phyloP scores from a whole-genome alignment of 2,888 invertebrate species.

The Tetragonisca angustula region DNA sequence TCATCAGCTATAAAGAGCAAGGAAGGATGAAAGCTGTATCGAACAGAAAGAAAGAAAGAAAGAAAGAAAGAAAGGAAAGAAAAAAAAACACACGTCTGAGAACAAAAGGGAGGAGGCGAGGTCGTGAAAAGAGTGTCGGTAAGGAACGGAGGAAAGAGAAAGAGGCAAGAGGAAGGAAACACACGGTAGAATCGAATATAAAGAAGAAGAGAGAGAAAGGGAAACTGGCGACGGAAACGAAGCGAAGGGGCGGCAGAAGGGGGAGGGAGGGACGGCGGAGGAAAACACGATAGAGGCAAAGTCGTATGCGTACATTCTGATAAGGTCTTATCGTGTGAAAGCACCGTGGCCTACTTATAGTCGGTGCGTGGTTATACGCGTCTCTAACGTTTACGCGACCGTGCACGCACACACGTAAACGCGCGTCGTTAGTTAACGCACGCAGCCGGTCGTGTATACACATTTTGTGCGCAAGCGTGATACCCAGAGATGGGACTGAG shows the following conservation, averaged over 20 bases:
- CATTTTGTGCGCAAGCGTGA: slow-evolving; percentile 7
- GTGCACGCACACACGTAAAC: slow-evolving; percentile 28
- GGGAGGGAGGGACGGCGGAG: no score
- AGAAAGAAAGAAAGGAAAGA: background rate
- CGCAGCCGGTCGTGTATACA: background rate
- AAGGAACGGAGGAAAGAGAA: background rate
- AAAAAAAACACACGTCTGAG: background rate
- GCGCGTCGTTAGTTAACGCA: background rate
- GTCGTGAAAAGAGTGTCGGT: background rate
- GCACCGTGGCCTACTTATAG: slow-evolving; percentile 83
- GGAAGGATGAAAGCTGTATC: slow-evolving; percentile 7
- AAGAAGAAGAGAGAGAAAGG: background rate
- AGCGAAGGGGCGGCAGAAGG: slow-evolving; percentile 5
- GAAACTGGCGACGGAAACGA: slow-evolving; percentile 35
- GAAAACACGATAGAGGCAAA: slow-evolving; percentile 55
- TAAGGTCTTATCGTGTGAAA: slow-evolving; percentile 83
- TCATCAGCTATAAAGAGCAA: background rate
- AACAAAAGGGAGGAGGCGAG: slow-evolving; percentile 7
- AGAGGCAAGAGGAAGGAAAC: slow-evolving; percentile 12
- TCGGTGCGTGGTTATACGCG: slow-evolving; percentile 63
- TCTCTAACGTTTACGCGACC: slow-evolving; percentile 62
- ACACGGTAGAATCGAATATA: background rate
- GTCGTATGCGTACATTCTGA: slow-evolving; percentile 76
- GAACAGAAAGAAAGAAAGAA: background rate
- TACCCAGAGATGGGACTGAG: no score